Evolutionary conservation across 92 coral and sea anemone species (phyloP).

Genomic region (Desmophyllum pertusum): DNA sequence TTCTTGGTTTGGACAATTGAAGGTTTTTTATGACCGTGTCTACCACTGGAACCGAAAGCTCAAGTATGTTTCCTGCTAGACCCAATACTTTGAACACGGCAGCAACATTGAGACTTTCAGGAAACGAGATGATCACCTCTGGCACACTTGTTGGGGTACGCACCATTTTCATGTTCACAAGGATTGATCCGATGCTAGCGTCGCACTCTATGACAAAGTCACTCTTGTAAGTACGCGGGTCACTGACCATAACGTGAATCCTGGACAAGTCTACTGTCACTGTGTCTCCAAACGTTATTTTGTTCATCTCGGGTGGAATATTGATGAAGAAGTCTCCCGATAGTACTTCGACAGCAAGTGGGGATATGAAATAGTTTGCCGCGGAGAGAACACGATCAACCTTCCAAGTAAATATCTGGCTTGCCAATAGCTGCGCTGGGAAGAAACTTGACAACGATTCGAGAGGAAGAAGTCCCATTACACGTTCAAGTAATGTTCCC

Average conservation of each 20-base stretch:
- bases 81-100: constrained; percentile 1
- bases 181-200: neutral
- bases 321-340: constrained; percentile 9
- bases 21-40: neutral
- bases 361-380: constrained; percentile 13
- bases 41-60: neutral
- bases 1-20: neutral
- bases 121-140: constrained; percentile 1
- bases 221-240: constrained; percentile 21
- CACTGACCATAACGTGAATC: neutral
- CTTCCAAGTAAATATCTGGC: constrained; percentile 20
- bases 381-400: constrained; percentile 20
- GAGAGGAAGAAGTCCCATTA: constrained; percentile 12
- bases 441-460: constrained; percentile 3
- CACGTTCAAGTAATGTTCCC: constrained; percentile 20
- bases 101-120: neutral
- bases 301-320: neutral
- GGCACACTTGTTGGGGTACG: neutral
- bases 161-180: neutral
- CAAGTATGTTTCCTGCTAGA: neutral
- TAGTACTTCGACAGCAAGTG: constrained; percentile 25
- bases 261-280: neutral
- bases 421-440: constrained; percentile 8
- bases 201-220: constrained; percentile 1
- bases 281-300: neutral